These are phyloP conservation scores for Balanococcus diminutus DNA, from an alignment of 2,888 invertebrate genomes.

Conservation along the genomic window DNA sequence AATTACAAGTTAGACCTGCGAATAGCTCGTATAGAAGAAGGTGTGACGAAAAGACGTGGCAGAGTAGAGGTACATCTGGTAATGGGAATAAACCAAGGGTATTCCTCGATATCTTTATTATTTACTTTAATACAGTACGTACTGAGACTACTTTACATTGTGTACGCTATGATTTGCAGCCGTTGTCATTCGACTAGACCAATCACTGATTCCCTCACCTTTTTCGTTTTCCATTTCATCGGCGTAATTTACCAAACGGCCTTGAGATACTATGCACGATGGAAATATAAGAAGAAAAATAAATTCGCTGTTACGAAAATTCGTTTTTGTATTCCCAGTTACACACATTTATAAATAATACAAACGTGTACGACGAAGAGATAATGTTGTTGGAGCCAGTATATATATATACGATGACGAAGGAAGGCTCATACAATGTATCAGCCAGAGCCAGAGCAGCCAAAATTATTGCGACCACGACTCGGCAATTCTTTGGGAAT, in stretches of 20 bases:
- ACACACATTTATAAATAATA: not conserved
- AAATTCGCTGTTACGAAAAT: constrained; percentile 18
- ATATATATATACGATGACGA: not conserved
- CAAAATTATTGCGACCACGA: too few species aligned
- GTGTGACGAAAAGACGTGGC: not conserved
- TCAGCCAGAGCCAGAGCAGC: not conserved
- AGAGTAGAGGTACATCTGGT: not conserved
- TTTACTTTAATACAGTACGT: not conserved
- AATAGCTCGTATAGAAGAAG: not conserved
- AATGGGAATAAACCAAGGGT: not conserved
- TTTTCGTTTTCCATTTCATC: constrained; percentile 19
- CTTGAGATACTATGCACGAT: constrained; percentile 21
- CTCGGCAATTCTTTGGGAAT: not conserved
- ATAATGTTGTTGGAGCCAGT: not conserved
- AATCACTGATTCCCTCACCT: not conserved
- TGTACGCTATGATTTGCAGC: constrained; percentile 35
- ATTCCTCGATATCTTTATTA: constrained; percentile 22
- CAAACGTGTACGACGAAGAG: too few species aligned
- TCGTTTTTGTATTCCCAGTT: not conserved
- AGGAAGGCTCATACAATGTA: not conserved
- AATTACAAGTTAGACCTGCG: not conserved
- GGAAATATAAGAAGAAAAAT: not conserved
- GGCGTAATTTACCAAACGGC: not conserved
- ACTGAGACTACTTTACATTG: constrained; percentile 12
- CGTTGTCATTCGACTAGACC: constrained; percentile 18